Evolutionary conservation across 2,888 invertebrate genomes (phyloP), one percentile per base, ranked within the genome.

Genomic region (Meghimatium bilineatum): DNA sequence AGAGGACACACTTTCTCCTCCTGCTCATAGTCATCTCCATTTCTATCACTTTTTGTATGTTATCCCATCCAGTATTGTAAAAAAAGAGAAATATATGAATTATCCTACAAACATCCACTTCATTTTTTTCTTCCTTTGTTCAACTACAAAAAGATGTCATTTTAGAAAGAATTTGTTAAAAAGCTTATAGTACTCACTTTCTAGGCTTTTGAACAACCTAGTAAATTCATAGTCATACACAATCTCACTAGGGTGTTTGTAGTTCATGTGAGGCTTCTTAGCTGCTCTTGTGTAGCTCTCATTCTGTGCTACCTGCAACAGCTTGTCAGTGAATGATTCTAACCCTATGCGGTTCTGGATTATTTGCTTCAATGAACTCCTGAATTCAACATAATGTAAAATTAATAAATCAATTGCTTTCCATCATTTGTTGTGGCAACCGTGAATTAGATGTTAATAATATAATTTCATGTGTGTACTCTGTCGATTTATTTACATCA

Each of bases 221-320:
- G 98, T 98, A 94, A 99, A 99, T 94, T 98, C 97, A 93, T 97
- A 97, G 94, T 99, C 99, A 69, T 99, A 95, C 81, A 98, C 94
- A 32, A 99, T 95, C 87, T 99, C 98, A 0, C 94, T 94, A 8
- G 97, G 94, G 82, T 95, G 95, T 93, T 96, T 96, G 23, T 96
- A 96, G 71, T 96, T 95, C 52, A 97, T 95, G 94, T 99, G 98
- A 0, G 99, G 98, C 91, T 97, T 97, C 93, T 99, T 99, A 34
- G 97, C 96, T 32, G 99, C 97, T 91, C 96, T 96, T 82, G 96
- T 97, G 94, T 99, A 99, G 69, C 96, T 95, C 94, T 99, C 99
- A 92, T 97, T 97, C 80, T 96, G 96, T 0, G 97, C 95, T 83
- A 99, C 96, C 89, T 97, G 97, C 79, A 96, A 95, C 84, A 99